Evolutionary conservation across 2,113 vertebrate species (phyloP).

Genomic region (Coregonus clupeaformis): DNA sequence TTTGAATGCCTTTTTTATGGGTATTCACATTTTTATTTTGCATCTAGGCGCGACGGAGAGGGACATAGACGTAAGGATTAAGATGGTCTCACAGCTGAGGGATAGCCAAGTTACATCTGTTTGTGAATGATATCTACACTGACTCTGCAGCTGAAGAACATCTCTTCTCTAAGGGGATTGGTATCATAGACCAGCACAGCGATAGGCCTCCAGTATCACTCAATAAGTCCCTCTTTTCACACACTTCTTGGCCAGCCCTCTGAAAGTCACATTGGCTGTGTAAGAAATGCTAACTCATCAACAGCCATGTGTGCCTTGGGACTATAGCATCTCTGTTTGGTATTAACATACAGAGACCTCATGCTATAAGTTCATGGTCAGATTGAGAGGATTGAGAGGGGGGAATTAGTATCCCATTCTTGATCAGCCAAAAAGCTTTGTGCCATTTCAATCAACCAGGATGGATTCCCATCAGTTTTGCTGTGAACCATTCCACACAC

Average conservation of each 20-base stretch:
- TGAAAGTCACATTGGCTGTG: conserved; percentile 6
- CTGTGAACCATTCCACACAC: conserved; percentile 35
- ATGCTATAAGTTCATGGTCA: conserved; percentile 16
- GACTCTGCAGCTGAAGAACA: conserved; percentile 20
- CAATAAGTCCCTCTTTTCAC: background rate
- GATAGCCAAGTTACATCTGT: conserved; percentile 48
- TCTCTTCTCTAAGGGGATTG: conserved; percentile 33
- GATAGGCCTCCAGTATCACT: conserved; percentile 26
- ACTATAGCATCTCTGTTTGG: background rate
- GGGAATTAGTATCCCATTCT: conserved; percentile 43
- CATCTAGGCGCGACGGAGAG: conserved; percentile 12
- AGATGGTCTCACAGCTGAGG: conserved; percentile 35
- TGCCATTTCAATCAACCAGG: conserved; percentile 50
- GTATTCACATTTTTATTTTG: conserved; percentile 36
- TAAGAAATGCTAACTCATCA: conserved; percentile 18
- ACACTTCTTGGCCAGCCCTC: conserved; percentile 7
- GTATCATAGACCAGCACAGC: conserved; percentile 28
- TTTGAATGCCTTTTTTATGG: conserved; percentile 36
- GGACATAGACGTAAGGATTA: conserved; percentile 50
- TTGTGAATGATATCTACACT: conserved; percentile 38
- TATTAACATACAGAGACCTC: conserved; percentile 8
- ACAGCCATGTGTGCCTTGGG: conserved; percentile 24
- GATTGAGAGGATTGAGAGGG: conserved; percentile 42
- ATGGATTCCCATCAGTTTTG: conserved; percentile 43
- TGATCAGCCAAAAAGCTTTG: conserved; percentile 47